phyloP scores from a whole-genome alignment of 2,113 vertebrate genomes.

The Platycercus adscitus region DNA sequence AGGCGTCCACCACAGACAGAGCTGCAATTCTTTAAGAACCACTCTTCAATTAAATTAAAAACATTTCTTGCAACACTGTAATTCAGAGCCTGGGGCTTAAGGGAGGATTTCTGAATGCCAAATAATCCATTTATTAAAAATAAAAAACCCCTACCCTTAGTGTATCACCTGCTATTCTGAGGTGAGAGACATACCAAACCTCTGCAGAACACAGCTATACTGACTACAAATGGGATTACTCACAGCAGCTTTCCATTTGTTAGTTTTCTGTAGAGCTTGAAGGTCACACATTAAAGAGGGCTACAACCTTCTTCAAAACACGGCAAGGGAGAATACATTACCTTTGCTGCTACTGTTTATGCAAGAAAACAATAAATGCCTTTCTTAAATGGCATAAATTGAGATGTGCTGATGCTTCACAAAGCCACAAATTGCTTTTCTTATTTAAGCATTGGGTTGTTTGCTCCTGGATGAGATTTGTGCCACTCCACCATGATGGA shows the following conservation, averaged over 20 bases:
- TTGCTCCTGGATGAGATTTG: conserved; percentile 50
- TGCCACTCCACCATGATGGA: accelerated
- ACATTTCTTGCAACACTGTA: neutral
- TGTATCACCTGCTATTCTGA: conserved; percentile 62
- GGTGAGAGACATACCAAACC: conserved; percentile 22
- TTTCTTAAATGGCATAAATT: conserved; percentile 68
- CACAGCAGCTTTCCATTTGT: conserved; percentile 61
- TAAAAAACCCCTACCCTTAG: neutral
- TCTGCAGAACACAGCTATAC: conserved; percentile 14
- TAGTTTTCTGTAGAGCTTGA: conserved; percentile 63
- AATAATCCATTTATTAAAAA: conserved; percentile 60
- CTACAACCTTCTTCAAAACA: conserved; percentile 54
- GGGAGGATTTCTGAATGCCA: conserved; percentile 46
- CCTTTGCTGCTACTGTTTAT: conserved; percentile 60
- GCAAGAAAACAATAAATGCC: conserved; percentile 62
- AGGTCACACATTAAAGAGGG: conserved; percentile 67
- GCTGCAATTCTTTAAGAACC: neutral
- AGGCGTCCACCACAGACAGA: neutral
- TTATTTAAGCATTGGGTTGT: conserved; percentile 45
- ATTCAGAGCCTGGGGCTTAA: conserved; percentile 35
- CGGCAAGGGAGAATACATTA: conserved; percentile 59
- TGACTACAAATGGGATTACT: conserved; percentile 60
- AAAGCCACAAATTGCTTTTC: conserved; percentile 67
- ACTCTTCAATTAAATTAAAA: conserved; percentile 37
- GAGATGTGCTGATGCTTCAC: conserved; percentile 69